Conservation (phyloP, 64 coral and sea anemone genomes). For the Montipora cactus region DNA sequence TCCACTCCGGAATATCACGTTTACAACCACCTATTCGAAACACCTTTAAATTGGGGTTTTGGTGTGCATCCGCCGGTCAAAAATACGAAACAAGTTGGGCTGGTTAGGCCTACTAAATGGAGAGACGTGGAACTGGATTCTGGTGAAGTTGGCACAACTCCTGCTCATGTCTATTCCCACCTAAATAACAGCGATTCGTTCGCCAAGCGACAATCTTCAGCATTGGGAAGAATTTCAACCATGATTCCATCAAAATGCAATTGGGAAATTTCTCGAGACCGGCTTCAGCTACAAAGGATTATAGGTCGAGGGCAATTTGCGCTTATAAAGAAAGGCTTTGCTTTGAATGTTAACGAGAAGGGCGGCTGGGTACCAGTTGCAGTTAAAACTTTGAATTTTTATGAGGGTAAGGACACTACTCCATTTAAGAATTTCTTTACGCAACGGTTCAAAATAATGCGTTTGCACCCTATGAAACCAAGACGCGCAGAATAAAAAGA, state of each 20-base stretch:
- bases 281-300: not conserved
- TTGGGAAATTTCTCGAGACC: constrained; percentile 18
- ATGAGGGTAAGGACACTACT: not conserved
- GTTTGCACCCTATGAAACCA: too few species aligned
- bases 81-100: not conserved
- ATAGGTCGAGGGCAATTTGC: constrained; percentile 12
- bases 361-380: constrained; percentile 3
- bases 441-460: too few species aligned
- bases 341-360: not conserved
- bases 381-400: not conserved
- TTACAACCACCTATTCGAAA: not conserved
- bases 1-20: not conserved
- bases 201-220: not conserved
- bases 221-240: not conserved
- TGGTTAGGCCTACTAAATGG: not conserved
- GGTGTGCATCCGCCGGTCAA: not conserved
- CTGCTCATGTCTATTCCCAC: constrained; percentile 3
- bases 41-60: not conserved
- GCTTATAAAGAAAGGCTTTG: constrained; percentile 26
- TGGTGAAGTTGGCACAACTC: not conserved
- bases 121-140: not conserved
- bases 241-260: not conserved
- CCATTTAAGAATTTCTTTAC: too few species aligned
- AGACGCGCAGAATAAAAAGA: too few species aligned
- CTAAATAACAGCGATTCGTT: not conserved